Conservation (phyloP, 2,888 invertebrate species). For the Balanococcus diminutus region DNA sequence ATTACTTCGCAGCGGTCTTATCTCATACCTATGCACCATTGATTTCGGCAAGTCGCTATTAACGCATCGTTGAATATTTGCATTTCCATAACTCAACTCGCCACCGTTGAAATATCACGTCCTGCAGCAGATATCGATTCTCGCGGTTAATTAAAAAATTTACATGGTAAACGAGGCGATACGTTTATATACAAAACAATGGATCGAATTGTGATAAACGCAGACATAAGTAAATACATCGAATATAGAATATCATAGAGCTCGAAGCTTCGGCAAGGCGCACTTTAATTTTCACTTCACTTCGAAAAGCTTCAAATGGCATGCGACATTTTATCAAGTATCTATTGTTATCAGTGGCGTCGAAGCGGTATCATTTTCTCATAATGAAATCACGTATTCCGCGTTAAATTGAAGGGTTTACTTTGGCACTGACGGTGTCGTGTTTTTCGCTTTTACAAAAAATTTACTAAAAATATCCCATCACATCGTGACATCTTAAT, state of each 20-base stretch:
- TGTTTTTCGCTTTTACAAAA: neutral
- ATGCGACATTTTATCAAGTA: neutral
- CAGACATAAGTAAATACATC: neutral
- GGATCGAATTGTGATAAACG: neutral
- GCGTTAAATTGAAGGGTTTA: neutral
- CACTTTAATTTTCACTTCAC: neutral
- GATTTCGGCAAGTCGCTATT: neutral
- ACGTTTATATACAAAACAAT: neutral
- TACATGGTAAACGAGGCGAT: neutral
- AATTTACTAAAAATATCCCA: neutral
- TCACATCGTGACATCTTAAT: neutral
- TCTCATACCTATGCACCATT: neutral
- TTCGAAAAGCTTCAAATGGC: neutral
- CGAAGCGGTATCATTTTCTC: slow-evolving; percentile 8
- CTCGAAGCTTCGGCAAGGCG: neutral
- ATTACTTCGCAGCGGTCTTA: neutral
- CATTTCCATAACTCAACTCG: neutral
- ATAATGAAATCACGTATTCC: slow-evolving; percentile 7
- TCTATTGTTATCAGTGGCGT: neutral
- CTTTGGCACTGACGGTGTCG: neutral
- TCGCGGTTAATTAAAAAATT: neutral
- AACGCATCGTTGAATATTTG: neutral
- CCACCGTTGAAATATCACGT: neutral
- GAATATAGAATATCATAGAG: neutral
- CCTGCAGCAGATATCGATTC: neutral